Conservation (phyloP, 2,797 vertebrate species). For the Microhierax caerulescens region DNA sequence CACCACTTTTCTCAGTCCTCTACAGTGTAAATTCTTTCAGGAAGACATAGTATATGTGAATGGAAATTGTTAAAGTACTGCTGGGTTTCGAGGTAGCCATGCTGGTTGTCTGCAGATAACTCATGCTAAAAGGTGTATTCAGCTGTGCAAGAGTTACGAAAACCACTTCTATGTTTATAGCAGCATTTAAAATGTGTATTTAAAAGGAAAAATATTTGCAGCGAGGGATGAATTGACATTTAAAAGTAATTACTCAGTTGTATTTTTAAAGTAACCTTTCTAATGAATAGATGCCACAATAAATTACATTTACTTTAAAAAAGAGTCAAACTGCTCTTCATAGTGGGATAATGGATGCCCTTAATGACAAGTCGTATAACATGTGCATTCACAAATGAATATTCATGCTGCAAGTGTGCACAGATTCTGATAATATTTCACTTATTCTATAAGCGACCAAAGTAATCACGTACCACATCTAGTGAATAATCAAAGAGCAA, state of each 20-base stretch:
- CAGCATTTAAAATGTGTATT: background rate
- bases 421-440: slow-evolving; percentile 35
- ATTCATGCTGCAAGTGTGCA: slow-evolving; percentile 32
- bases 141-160: background rate
- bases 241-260: slow-evolving; percentile 19
- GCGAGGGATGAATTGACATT: slow-evolving; percentile 11
- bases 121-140: background rate
- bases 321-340: background rate
- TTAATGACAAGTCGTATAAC: slow-evolving; percentile 23
- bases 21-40: background rate
- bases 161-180: background rate
- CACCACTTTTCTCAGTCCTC: background rate
- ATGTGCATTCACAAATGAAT: slow-evolving; percentile 18
- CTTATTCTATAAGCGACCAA: slow-evolving; percentile 3
- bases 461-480: slow-evolving; percentile 11
- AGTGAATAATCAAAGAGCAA: slow-evolving; percentile 38
- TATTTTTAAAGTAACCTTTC: slow-evolving; percentile 28
- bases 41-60: background rate
- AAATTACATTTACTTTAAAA: slow-evolving; percentile 5
- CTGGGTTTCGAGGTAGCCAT: background rate
- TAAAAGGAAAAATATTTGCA: slow-evolving; percentile 22
- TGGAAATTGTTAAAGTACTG: background rate
- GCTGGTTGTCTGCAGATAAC: background rate
- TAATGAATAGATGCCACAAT: slow-evolving; percentile 6
- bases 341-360: background rate